These are phyloP conservation scores for Microctonus brassicae DNA, from an alignment of 2,888 invertebrate species.

Conservation along the genomic window DNA sequence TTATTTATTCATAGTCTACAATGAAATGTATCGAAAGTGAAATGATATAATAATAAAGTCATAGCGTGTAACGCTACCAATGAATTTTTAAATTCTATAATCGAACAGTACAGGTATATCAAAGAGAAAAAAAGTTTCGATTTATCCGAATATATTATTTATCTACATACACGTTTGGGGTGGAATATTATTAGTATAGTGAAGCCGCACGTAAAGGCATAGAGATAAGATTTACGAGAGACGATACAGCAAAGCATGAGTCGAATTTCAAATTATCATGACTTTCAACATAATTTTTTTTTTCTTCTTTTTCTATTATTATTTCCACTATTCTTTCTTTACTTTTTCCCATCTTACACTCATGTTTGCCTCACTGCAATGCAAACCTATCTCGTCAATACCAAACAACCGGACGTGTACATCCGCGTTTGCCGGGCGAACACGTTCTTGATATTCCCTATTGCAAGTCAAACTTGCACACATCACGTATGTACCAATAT, in stretches of 20 bases:
- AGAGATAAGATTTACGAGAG: slow-evolving; percentile 49
- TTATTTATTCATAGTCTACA: background rate
- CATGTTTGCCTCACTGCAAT: background rate
- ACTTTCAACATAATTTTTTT: background rate
- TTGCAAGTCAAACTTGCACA: background rate
- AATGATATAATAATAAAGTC: background rate
- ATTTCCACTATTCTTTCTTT: background rate
- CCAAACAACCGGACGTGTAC: slow-evolving; percentile 10
- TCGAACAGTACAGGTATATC: slow-evolving; percentile 10
- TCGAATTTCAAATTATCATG: slow-evolving; percentile 48
- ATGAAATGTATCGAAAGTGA: background rate
- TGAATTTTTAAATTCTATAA: slow-evolving; percentile 27
- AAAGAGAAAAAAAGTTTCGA: background rate
- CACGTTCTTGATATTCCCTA: slow-evolving; percentile 6
- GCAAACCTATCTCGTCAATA: background rate
- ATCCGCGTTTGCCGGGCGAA: slow-evolving; percentile 1
- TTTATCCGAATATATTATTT: slow-evolving; percentile 24
- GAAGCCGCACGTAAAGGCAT: slow-evolving; percentile 39
- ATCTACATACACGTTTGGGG: slow-evolving; percentile 22
- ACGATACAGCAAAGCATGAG: slow-evolving; percentile 45
- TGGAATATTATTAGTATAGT: slow-evolving; percentile 23
- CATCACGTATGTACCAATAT: background rate
- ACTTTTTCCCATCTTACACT: background rate
- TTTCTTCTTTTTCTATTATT: background rate
- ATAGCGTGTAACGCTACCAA: background rate